Evolutionary conservation across 2,888 invertebrate genomes (phyloP).

Genomic region (Caprella mutica): DNA sequence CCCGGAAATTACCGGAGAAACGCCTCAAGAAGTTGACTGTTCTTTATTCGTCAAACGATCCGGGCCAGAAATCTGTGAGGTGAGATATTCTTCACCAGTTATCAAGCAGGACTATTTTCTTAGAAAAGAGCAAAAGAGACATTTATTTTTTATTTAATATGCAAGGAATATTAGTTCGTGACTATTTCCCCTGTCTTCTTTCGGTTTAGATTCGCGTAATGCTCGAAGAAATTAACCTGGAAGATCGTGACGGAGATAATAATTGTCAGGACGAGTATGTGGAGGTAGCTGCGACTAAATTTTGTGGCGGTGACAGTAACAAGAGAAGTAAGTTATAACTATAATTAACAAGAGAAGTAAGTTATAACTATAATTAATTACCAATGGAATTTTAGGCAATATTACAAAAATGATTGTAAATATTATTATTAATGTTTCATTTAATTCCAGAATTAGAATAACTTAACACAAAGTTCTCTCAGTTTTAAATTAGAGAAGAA

Average conservation of each 20-base stretch:
- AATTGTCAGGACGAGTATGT: not conserved
- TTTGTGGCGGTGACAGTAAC: not conserved
- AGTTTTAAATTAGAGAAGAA: too few species aligned
- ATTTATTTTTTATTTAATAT: not conserved
- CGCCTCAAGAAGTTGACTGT: conserved; percentile 13
- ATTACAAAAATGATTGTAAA: conserved; percentile 3
- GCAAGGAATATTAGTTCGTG: not conserved
- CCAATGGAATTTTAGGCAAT: not conserved
- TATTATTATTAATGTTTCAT: not conserved
- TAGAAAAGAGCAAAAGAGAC: too few species aligned
- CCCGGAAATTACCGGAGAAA: conserved; percentile 12
- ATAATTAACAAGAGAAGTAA: not conserved
- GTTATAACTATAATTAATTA: not conserved
- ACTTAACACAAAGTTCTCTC: not conserved
- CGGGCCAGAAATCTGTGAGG: conserved; percentile 16
- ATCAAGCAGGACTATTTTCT: too few species aligned
- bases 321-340: not conserved
- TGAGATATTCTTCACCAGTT: not conserved
- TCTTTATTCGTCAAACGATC: conserved; percentile 12
- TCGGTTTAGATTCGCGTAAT: not conserved
- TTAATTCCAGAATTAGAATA: not conserved
- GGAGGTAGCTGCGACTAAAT: not conserved
- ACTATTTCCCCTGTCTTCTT: too few species aligned
- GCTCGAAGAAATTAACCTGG: not conserved
- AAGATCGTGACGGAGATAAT: not conserved